Evolutionary conservation across 2,797 vertebrate genomes (phyloP).

Genomic region (Gymnothorax reevesii): DNA sequence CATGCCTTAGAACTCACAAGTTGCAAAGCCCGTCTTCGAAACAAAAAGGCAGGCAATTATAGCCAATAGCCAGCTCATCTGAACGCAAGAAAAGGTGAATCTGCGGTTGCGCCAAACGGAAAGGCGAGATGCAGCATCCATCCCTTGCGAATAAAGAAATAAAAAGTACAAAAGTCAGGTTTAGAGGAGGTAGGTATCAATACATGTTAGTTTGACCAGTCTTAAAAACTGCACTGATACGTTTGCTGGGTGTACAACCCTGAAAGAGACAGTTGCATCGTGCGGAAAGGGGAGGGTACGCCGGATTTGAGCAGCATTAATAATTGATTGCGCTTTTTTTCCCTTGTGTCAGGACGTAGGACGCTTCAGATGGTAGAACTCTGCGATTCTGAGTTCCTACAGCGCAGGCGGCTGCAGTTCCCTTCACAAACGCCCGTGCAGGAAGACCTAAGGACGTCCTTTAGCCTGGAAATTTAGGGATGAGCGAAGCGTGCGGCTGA

Average conservation of each 20-base stretch:
- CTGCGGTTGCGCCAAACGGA: not conserved
- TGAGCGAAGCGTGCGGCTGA: constrained; percentile 26
- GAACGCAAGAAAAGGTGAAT: not conserved
- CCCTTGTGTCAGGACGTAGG: constrained; percentile 34
- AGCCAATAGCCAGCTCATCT: not conserved
- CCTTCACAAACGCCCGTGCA: constrained; percentile 30
- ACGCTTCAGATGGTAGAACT: constrained; percentile 41
- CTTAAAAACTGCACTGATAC: not conserved
- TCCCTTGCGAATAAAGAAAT: not conserved
- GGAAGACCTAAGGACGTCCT: constrained; percentile 31
- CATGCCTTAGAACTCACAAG: not conserved
- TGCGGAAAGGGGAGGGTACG: constrained; percentile 24
- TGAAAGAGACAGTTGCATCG: constrained; percentile 23
- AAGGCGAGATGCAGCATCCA: not conserved
- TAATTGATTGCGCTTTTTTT: constrained; percentile 37
- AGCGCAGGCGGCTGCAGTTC: constrained; percentile 24
- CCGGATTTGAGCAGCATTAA: constrained; percentile 30
- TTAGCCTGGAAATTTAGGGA: constrained; percentile 30
- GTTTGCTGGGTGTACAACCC: constrained; percentile 8
- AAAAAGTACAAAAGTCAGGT: constrained; percentile 7
- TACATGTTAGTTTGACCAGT: not conserved
- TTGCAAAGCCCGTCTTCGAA: not conserved
- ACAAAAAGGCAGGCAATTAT: not conserved
- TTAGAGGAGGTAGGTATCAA: not conserved
- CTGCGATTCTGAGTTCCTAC: constrained; percentile 40